Percentiles rank a stretch among this genome's conserved stretches.
These are phyloP conservation scores for Luffia ferchaultella DNA, from an alignment of 2,888 invertebrate species.

Conservation along the genomic window DNA sequence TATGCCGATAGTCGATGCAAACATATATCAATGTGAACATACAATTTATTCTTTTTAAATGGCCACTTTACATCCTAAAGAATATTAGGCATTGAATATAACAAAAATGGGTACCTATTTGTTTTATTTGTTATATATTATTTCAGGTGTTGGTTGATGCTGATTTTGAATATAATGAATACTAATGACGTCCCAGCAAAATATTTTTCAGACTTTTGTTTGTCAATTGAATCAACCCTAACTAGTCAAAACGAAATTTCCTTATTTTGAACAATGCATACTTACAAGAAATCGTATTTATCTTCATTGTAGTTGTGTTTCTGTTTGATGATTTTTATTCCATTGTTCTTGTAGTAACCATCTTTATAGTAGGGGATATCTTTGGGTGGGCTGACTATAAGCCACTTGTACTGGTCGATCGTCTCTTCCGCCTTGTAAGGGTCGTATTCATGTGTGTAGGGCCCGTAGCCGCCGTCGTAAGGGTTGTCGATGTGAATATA, in stretches of 20 bases:
- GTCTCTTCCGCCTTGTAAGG: conserved; percentile 56
- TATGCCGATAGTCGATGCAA: too few relatives aligned
- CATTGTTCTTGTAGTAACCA: conserved; percentile 59
- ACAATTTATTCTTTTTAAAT: too few relatives aligned
- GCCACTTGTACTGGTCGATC: conserved; percentile 41
- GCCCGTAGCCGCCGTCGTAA: conserved; percentile 50
- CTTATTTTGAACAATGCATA: conserved; percentile 19
- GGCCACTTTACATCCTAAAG: too few relatives aligned
- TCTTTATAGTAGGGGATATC: conserved; percentile 50
- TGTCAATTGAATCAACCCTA: too few relatives aligned
- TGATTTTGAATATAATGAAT: not conserved
- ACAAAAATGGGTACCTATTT: not conserved
- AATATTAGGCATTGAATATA: not conserved
- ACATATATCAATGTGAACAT: too few relatives aligned
- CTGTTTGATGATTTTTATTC: conserved; percentile 57
- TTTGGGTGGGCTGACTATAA: conserved; percentile 37
- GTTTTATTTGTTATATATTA: too few relatives aligned
- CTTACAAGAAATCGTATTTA: conserved; percentile 62
- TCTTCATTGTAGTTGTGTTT: conserved; percentile 56
- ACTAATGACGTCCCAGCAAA: not conserved
- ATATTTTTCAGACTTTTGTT: too few relatives aligned
- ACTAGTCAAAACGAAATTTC: too few relatives aligned
- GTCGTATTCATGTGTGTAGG: conserved; percentile 51
- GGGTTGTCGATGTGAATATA: conserved; percentile 61
- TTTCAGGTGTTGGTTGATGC: too few relatives aligned